Conservation (phyloP, 2,113 vertebrate genomes). For the Actinemys pallida region DNA sequence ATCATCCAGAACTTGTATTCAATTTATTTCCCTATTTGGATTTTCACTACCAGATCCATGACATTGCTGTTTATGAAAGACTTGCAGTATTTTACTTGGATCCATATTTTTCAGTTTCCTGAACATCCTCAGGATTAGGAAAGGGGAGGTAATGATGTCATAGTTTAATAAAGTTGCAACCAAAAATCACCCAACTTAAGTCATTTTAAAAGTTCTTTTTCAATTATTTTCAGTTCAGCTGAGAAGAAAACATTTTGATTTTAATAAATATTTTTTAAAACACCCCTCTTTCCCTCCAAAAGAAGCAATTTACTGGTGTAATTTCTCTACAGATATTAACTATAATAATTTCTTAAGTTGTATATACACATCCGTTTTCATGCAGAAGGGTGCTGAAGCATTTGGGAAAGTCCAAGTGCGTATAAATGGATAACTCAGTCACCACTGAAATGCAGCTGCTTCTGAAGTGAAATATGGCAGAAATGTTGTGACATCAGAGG, state of each 20-base stretch:
- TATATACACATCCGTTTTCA: background rate
- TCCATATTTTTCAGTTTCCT: rapidly evolving
- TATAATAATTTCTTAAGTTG: background rate
- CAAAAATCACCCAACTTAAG: background rate
- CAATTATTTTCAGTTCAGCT: background rate
- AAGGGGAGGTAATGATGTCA: background rate
- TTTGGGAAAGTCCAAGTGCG: background rate
- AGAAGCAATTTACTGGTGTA: background rate
- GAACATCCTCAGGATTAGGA: background rate
- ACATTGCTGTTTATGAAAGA: background rate
- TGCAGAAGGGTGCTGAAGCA: rapidly evolving
- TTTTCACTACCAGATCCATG: background rate
- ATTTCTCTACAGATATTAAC: rapidly evolving
- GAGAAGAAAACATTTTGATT: background rate
- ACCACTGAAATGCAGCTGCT: background rate
- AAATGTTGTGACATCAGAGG: background rate
- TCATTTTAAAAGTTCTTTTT: background rate
- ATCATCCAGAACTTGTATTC: background rate
- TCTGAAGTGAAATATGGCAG: background rate
- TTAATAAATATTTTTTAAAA: background rate
- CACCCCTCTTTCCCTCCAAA: too few relatives aligned
- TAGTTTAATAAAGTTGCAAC: background rate
- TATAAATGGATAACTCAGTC: background rate
- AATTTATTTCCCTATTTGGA: background rate
- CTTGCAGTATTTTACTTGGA: background rate